Percentiles rank a stretch among this genome's conserved stretches.
phyloP scores from a whole-genome alignment of 2,888 invertebrate genomes.

The Mythimna albipuncta region DNA sequence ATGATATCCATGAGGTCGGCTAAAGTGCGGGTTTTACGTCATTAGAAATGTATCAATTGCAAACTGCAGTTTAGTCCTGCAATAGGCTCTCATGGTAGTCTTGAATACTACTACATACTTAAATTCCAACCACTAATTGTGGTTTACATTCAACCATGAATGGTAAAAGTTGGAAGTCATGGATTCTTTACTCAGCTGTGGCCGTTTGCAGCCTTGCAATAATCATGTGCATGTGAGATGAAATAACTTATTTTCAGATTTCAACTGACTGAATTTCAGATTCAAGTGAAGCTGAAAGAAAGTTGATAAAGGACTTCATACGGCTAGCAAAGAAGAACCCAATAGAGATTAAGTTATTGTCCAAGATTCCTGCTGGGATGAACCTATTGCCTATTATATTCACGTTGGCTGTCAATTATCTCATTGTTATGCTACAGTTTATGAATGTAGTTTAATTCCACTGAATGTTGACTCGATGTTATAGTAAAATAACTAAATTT shows the following conservation, averaged over 20 bases:
- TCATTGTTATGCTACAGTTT: slow-evolving; percentile 21
- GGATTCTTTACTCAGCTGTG: too few relatives aligned
- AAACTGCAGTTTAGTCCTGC: too few relatives aligned
- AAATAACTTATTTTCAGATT: slow-evolving; percentile 1
- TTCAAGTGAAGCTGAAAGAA: slow-evolving; percentile 2
- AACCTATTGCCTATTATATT: slow-evolving; percentile 29
- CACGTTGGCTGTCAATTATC: slow-evolving; percentile 14
- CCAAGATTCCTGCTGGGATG: slow-evolving; percentile 28
- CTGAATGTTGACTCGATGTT: slow-evolving; percentile 7
- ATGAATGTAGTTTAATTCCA: slow-evolving; percentile 16
- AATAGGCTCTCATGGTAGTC: too few relatives aligned
- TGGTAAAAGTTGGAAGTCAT: background rate
- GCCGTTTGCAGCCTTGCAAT: too few relatives aligned
- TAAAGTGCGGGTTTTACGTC: too few relatives aligned
- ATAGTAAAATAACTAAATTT: slow-evolving; percentile 13
- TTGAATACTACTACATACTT: too few relatives aligned
- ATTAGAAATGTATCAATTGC: too few relatives aligned
- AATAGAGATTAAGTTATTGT: slow-evolving; percentile 5
- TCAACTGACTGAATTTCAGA: slow-evolving; percentile 1
- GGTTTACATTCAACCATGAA: background rate
- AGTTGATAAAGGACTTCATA: slow-evolving; percentile 23
- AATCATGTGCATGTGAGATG: background rate
- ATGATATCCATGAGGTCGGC: too few relatives aligned
- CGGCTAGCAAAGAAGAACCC: slow-evolving; percentile 32
- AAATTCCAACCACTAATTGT: too few relatives aligned